Base-by-base conservation (phyloP, 1,140 invertebrate genomes). In the Papilio dardanus region DNA sequence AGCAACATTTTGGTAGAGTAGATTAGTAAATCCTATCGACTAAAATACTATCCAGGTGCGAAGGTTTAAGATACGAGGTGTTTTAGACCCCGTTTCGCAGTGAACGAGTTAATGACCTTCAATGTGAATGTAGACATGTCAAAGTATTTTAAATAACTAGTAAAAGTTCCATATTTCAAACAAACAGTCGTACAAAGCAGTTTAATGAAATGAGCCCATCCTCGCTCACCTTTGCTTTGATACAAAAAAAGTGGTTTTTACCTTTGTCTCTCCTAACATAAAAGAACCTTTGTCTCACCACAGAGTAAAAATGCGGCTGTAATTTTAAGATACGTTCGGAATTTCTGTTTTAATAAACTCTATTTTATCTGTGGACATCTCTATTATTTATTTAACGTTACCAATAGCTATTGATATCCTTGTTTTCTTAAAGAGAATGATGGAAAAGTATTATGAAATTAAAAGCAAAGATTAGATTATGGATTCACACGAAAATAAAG, bases 241-340 rank as follows among this genome's bases (percentile, higher is more conserved):
- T 24, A 28, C 21, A 58, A 58, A 58, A 58, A 58, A 28, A n/a
- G 54, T 28, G 54, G 54, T 58, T 58, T 58, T 28, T 58, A 58
- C 54, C 24, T 58, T 58, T 58, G 54, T 58, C 54, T 58, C 28
- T 58, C 10, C 24, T 14, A 24, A 58, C 54, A 58, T 12, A 58
- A 58, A 58, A 58, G 54, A 58, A 58, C 54, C 54, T 58, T 58
- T 58, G 54, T 58, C 28, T 58, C 24, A 28, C 54, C 54, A 58
- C 54, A 58, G 50, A 58, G 54, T 28, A 58, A 58, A 58, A 58
- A 28, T 7, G 54, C 54, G 21, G 21, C 54, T 58, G 54, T 58
- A 58, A 58, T 58, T 58, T 58, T 58, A 58, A 58, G 54, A 3
- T 10, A 58, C 54, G 14, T 28, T 58, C 54, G 21, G 21, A 58